Percentiles rank a stretch among this genome's conserved stretches.
Evolutionary conservation across 2,797 vertebrate species (phyloP).

Genomic region (Bovichtus diacanthus): DNA sequence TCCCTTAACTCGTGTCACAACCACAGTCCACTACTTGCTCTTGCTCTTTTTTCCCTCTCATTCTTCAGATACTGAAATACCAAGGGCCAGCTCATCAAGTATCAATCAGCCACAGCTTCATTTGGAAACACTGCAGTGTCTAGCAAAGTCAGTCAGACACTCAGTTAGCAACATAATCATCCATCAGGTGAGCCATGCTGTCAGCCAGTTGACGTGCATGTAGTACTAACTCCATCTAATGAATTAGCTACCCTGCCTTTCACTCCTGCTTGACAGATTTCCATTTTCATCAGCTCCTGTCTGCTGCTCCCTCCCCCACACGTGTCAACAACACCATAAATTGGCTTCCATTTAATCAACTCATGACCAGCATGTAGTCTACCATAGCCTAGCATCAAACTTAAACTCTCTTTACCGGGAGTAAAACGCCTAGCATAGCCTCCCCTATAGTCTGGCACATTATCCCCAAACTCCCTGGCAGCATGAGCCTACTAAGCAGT

Average conservation of each 20-base stretch:
- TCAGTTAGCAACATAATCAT: slow-evolving; percentile 38
- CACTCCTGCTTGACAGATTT: slow-evolving; percentile 49
- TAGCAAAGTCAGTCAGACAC: slow-evolving; percentile 12
- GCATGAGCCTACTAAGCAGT: slow-evolving; percentile 45
- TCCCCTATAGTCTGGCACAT: background rate
- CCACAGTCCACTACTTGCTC: background rate
- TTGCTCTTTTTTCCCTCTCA: background rate
- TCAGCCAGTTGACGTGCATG: slow-evolving; percentile 49
- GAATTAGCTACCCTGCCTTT: slow-evolving; percentile 56
- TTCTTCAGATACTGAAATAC: background rate
- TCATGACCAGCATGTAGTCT: slow-evolving; percentile 39
- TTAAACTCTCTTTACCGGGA: slow-evolving; percentile 7
- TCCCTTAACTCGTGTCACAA: background rate
- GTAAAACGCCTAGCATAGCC: background rate
- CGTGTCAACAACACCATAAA: slow-evolving; percentile 72
- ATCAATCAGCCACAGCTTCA: slow-evolving; percentile 39
- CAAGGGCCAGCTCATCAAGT: background rate
- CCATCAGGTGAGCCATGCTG: slow-evolving; percentile 41
- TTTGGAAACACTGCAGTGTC: slow-evolving; percentile 50
- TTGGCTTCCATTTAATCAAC: slow-evolving; percentile 77
- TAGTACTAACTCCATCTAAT: slow-evolving; percentile 45
- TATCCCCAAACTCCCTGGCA: slow-evolving; percentile 20
- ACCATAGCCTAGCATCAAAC: slow-evolving; percentile 3
- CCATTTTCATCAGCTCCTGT: slow-evolving; percentile 62
- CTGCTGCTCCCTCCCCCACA: slow-evolving; percentile 33